phyloP scores from a whole-genome alignment of 2,888 invertebrate species.

The Parnassius apollo region DNA sequence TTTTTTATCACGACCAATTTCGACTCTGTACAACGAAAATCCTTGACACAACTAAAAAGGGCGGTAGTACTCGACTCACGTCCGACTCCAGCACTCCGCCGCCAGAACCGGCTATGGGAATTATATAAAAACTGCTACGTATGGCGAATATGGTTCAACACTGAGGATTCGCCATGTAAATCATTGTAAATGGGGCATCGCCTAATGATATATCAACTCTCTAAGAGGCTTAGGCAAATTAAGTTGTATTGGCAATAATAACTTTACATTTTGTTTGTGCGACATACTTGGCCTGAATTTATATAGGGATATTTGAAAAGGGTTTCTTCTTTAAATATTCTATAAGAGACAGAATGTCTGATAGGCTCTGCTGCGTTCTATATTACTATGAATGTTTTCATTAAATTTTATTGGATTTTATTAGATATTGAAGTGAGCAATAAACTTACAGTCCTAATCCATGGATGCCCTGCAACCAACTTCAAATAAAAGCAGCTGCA shows the following conservation, averaged over 20 bases:
- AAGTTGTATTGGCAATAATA: constrained; percentile 11
- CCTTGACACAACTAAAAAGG: constrained; percentile 42
- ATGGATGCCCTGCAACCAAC: too few species aligned
- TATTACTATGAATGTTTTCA: too few species aligned
- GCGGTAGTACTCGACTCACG: constrained; percentile 44
- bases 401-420: too few species aligned
- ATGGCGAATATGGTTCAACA: constrained; percentile 34
- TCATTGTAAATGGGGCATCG: constrained; percentile 35
- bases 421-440: too few species aligned
- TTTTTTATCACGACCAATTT: constrained; percentile 13
- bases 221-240: constrained; percentile 14
- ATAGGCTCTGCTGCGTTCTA: not conserved
- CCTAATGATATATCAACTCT: constrained; percentile 34
- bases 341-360: not conserved
- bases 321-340: not conserved
- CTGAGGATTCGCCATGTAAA: constrained; percentile 38
- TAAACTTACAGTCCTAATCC: too few species aligned
- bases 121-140: constrained; percentile 41
- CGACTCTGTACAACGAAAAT: constrained; percentile 34
- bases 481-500: too few species aligned
- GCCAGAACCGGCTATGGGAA: constrained; percentile 34
- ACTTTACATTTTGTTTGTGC: constrained; percentile 21
- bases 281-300: constrained; percentile 11
- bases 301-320: not conserved
- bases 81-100: constrained; percentile 39